A percentile compares a stretch with the other conserved stretches of the same genome.
phyloP scores from a whole-genome alignment of 2,113 vertebrate species.

The Chitala chitala region DNA sequence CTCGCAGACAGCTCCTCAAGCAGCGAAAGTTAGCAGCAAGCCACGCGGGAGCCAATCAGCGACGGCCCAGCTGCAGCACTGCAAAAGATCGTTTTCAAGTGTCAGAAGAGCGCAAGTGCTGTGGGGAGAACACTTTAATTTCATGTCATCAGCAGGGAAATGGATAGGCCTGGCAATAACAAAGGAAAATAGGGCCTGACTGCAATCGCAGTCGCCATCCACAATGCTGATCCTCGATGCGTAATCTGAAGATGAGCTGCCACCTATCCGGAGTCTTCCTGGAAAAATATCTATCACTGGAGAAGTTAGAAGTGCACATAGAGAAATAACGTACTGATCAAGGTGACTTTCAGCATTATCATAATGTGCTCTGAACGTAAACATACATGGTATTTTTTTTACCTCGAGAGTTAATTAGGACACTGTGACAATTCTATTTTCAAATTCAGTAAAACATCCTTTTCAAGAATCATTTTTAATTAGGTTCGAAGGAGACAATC shows the following conservation, averaged over 20 bases:
- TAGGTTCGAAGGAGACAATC: constrained; percentile 11
- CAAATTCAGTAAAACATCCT: background rate
- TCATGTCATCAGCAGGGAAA: constrained; percentile 63
- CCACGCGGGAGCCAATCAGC: constrained; percentile 61
- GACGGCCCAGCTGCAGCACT: constrained; percentile 60
- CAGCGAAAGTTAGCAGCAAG: constrained; percentile 76
- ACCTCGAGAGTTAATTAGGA: background rate
- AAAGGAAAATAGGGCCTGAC: constrained; percentile 57
- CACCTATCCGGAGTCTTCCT: background rate
- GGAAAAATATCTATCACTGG: background rate
- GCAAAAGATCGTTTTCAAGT: constrained; percentile 61
- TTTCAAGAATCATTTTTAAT: constrained; percentile 15
- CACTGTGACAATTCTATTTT: constrained; percentile 18
- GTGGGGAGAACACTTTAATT: constrained; percentile 64
- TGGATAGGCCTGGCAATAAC: constrained; percentile 59
- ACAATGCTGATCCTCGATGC: constrained; percentile 55
- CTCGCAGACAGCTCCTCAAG: constrained; percentile 84
- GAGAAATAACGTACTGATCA: background rate
- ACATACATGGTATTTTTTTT: background rate
- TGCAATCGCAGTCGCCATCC: constrained; percentile 62
- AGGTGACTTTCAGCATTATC: background rate
- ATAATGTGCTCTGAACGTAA: background rate
- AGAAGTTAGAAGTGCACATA: background rate
- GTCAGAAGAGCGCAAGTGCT: constrained; percentile 59
- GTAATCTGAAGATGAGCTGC: constrained; percentile 49